A percentile compares a stretch with the other conserved stretches of the same genome.
Evolutionary conservation across 2,888 invertebrate genomes (phyloP).

Genomic region (Chloroclysta siterata): DNA sequence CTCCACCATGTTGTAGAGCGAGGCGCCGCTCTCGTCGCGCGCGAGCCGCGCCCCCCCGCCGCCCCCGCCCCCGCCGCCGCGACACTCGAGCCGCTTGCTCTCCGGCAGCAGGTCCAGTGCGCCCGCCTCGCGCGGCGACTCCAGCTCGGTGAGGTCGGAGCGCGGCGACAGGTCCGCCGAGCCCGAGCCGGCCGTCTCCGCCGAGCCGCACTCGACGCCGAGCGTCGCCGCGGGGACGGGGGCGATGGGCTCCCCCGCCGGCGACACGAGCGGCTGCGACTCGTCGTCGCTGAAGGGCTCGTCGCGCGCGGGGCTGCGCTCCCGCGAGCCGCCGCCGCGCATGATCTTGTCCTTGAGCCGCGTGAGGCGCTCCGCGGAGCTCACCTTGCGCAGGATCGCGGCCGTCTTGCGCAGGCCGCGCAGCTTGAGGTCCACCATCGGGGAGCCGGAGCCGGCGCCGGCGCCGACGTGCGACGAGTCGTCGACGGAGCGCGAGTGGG

Average conservation of each 20-base stretch:
- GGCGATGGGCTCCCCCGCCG: constrained; percentile 47
- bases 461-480: constrained; percentile 65
- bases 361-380: constrained; percentile 72
- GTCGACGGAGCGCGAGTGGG: constrained; percentile 73
- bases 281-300: constrained; percentile 86
- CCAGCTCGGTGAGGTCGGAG: constrained; percentile 73
- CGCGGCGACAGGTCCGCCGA: constrained; percentile 70
- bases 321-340: constrained; percentile 66
- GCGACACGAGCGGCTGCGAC: constrained; percentile 87
- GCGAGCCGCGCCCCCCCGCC: constrained; percentile 39
- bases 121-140: constrained; percentile 62
- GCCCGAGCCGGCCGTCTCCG: constrained; percentile 53
- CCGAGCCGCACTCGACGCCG: constrained; percentile 53
- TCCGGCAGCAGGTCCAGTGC: constrained; percentile 65
- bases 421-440: constrained; percentile 64
- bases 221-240: constrained; percentile 25
- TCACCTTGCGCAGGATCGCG: constrained; percentile 68
- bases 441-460: constrained; percentile 54
- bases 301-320: constrained; percentile 67
- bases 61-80: constrained; percentile 26
- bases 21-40: constrained; percentile 57
- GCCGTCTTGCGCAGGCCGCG: constrained; percentile 67
- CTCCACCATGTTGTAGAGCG: constrained; percentile 71
- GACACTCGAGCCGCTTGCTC: constrained; percentile 47
- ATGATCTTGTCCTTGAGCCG: constrained; percentile 72